Evolutionary conservation across 2,888 invertebrate genomes (phyloP), one percentile per base, ranked within the genome.

Genomic region (Branchellion lobata): DNA sequence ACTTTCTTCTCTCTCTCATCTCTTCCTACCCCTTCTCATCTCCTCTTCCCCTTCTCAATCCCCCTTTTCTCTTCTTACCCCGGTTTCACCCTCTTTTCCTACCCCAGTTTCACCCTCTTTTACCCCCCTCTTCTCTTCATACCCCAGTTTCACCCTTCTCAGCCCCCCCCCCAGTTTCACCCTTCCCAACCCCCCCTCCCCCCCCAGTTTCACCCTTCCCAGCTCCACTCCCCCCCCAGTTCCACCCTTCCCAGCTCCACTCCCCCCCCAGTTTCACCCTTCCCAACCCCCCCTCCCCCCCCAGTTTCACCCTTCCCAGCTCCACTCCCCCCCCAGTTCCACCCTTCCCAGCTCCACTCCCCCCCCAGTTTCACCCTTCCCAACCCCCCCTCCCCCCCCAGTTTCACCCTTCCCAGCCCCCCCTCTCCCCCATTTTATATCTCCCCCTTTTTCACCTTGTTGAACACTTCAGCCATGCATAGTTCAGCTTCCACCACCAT

Each of bases 401-500:
- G 5, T 21, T 21, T 29, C 3, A 27, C 29, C 65, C n/a, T 65
- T 21, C 65, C 27, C 29, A 40, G 18, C 51, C 74, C 74, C 27
- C 74, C 74, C 27, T 40, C 47, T 0, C 51, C 29, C 3, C 29
- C 29, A n/a, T 27, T 65, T 65, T 21, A 11, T 65, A 27, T 21
- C n/a, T 11, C 29, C 65, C 5, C 29, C 21, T 21, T 8, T 21
- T 65, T 21, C n/a, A 79, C 79, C 74, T 79, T 79, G n/a, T 73
- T 75, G 51, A 75, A 79, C 40, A 79, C 75, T 21, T 75, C 65
- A 1, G 79, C 79, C 47, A 68, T 79, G 68, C 79, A 75, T 31
- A 79, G 47, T 68, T 79, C 79, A 24, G 79, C 65, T 40, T 79
- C 79, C 3, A 79, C 69, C n/a, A 79, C 68, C 79, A 79, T 79